Conservation (phyloP, 1,140 invertebrate genomes). For the Cherax quadricarinatus region DNA sequence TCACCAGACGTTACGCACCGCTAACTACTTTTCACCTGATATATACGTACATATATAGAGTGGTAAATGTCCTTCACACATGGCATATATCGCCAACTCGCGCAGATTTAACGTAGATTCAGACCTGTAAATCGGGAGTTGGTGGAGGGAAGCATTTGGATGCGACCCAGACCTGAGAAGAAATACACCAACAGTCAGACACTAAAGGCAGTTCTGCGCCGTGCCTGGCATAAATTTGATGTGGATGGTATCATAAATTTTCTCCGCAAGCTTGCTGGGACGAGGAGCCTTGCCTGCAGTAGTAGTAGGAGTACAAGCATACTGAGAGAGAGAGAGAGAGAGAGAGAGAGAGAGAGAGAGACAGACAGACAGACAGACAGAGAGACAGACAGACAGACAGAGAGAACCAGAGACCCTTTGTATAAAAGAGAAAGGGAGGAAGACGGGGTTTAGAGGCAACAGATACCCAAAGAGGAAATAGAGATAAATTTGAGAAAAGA, state of each 20-base stretch:
- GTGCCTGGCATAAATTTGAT: constrained; percentile 41
- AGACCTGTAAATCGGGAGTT: not conserved
- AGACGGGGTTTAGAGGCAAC: not conserved
- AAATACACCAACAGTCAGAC: constrained; percentile 18
- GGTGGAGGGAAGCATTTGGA: not conserved
- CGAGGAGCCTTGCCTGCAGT: not conserved
- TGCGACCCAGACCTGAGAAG: constrained; percentile 5
- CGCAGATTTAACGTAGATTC: constrained; percentile 25
- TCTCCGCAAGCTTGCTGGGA: constrained; percentile 17
- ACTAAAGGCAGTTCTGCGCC: constrained; percentile 23
- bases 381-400: not conserved
- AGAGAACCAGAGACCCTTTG: too few relatives aligned
- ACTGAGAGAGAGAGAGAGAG: too few relatives aligned
- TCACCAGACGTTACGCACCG: too few relatives aligned
- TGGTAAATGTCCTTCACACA: not conserved
- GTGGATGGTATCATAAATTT: constrained; percentile 31
- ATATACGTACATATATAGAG: too few relatives aligned
- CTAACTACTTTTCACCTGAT: too few relatives aligned
- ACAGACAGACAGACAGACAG: not conserved
- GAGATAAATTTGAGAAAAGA: too few relatives aligned
- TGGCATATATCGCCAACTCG: not conserved
- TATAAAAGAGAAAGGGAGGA: not conserved
- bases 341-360: not conserved
- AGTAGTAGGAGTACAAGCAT: not conserved
- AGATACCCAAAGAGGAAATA: too few relatives aligned